These are phyloP conservation scores for Andrena dorsata DNA, from an alignment of 2,888 invertebrate genomes.

Conservation along the genomic window DNA sequence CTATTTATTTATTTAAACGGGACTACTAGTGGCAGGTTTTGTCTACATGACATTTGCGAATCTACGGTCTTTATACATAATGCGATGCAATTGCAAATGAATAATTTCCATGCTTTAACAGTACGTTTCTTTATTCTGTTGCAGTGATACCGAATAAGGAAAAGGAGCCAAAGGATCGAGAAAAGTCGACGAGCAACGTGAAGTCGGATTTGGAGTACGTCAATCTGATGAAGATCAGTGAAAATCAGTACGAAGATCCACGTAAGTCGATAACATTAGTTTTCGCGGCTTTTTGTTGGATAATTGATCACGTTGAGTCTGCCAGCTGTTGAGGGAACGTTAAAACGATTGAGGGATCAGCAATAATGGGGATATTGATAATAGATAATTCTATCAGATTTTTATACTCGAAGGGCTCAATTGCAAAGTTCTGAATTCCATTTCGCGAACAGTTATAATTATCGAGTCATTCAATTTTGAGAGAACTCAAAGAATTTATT, in stretches of 20 bases:
- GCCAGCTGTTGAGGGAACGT: neutral
- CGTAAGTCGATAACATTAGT: conserved; percentile 73
- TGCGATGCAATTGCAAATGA: too few species aligned
- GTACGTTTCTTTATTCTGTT: conserved; percentile 39
- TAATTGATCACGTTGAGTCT: neutral
- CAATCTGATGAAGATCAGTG: conserved; percentile 87
- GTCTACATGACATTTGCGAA: too few species aligned
- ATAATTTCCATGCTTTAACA: neutral
- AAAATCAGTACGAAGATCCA: conserved; percentile 85
- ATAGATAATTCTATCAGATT: neutral
- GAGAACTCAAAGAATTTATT: too few species aligned
- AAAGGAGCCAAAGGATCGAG: conserved; percentile 17
- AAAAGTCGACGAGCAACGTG: conserved; percentile 63
- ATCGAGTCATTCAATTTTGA: too few species aligned
- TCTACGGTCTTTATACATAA: too few species aligned
- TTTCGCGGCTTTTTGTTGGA: neutral
- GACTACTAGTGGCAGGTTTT: too few species aligned
- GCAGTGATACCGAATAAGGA: conserved; percentile 49
- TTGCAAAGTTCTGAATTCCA: too few species aligned
- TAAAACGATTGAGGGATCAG: neutral
- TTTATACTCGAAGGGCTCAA: too few species aligned
- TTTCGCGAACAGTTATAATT: too few species aligned
- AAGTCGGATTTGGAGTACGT: conserved; percentile 86
- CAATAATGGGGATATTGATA: neutral
- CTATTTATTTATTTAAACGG: too few species aligned